These are phyloP conservation scores for Odontocolon sp. DNA, from an alignment of 2,888 invertebrate genomes.

Conservation along the genomic window DNA sequence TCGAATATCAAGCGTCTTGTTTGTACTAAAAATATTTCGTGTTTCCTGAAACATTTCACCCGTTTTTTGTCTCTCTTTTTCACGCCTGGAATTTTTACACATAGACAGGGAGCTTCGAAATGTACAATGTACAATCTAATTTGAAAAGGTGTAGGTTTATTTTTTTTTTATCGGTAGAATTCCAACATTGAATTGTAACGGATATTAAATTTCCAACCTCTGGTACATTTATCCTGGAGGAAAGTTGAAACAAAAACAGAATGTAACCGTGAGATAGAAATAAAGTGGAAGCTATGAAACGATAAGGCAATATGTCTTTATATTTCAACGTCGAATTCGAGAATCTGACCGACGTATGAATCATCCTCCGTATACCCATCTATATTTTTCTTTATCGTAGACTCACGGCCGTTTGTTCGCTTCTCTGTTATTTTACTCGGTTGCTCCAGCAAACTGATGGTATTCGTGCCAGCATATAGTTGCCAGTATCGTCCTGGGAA, in stretches of 20 bases:
- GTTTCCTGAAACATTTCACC: not conserved
- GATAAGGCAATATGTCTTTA: constrained; percentile 10
- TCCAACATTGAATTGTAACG: too few species aligned
- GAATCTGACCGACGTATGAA: constrained; percentile 19
- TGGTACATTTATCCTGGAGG: too few species aligned
- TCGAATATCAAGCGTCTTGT: not conserved
- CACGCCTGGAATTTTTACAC: not conserved
- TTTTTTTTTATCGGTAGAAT: too few species aligned
- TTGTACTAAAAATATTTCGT: not conserved
- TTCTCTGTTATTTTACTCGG: constrained; percentile 31
- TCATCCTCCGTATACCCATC: constrained; percentile 1
- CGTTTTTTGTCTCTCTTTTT: not conserved
- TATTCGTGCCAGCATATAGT: constrained; percentile 18
- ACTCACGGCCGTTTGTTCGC: not conserved
- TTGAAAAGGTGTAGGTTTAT: too few species aligned
- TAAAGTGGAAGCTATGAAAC: too few species aligned
- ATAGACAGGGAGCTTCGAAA: too few species aligned
- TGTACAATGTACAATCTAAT: too few species aligned
- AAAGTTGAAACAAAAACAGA: too few species aligned
- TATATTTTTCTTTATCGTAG: constrained; percentile 22
- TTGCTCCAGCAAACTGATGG: constrained; percentile 34
- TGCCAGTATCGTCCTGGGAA: not conserved
- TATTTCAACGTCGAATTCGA: constrained; percentile 2
- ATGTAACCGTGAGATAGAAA: too few species aligned
- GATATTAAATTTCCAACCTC: too few species aligned